phyloP scores from a whole-genome alignment of 2,113 vertebrate genomes.

The Plecturocebus donacophilus region DNA sequence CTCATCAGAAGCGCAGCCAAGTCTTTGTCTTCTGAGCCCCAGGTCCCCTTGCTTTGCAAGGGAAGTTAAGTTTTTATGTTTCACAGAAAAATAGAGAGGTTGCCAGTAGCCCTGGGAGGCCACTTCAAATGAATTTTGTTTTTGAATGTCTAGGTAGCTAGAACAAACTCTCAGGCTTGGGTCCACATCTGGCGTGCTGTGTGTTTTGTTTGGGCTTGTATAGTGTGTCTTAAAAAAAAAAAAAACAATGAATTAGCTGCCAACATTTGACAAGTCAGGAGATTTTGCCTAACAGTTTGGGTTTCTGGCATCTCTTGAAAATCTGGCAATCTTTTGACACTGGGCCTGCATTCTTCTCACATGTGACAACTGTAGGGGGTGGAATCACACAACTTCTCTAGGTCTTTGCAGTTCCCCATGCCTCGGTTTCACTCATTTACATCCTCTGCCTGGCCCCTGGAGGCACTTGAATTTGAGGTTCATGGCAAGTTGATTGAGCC shows the following conservation, averaged over 20 bases:
- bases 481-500: background rate
- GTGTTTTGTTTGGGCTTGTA: background rate
- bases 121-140: conserved; percentile 50
- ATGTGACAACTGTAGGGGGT: accelerated
- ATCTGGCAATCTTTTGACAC: background rate
- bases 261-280: conserved; percentile 16
- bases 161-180: background rate
- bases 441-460: background rate
- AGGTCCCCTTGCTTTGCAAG: conserved; percentile 9
- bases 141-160: conserved; percentile 22
- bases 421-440: background rate
- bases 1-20: background rate
- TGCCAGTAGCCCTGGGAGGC: conserved; percentile 11
- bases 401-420: background rate
- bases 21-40: background rate
- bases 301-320: conserved; percentile 9
- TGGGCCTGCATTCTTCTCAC: background rate
- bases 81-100: conserved; percentile 69
- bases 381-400: background rate
- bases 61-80: conserved; percentile 20
- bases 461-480: background rate
- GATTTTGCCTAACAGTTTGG: background rate
- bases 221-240: background rate
- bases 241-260: background rate
- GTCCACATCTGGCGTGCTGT: conserved; percentile 51